Base-by-base conservation (phyloP, 2,797 vertebrate genomes). In the Pterois miles region DNA sequence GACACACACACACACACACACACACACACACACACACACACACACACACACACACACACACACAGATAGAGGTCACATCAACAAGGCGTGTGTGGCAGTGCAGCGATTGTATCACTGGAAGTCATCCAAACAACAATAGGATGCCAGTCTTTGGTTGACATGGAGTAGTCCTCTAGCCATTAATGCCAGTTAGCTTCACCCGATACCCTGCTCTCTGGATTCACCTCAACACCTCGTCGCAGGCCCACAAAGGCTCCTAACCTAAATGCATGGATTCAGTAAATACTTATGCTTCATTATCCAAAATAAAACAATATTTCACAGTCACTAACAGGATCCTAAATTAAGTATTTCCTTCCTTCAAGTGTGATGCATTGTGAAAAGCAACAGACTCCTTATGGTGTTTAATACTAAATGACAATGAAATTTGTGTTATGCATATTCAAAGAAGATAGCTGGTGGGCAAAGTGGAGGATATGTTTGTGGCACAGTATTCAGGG, bases 61-160 rank as follows among this genome's bases (percentile, higher is more conserved):
- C 25, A 65, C 65, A 50, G 52, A 50, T 54, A 71, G 62, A 83
- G 80, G 85, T 86, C 83, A 85, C 63, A 70, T 65, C 38, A 65
- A 81, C 73, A 74, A 80, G 59, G 59, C 60, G 74, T 71, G 76
- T 65, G 54, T 60, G 64, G 23, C 66, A 75, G 36, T 56, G 69
- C 29, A 74, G 43, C 11, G 14, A 74, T 38, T 23, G 40, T 76
- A 65, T 79, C 76, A 59, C 56, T 72, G 82, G 79, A 85, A 54
- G 68, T 53, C 43, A 25, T 80, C 68, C 81, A 88, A 53, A 81
- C 78, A 77, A 66, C 76, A 85, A 74, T 60, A 84, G 81, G 81
- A 87, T 81, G 72, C 81, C 81, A 18, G 22, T 50, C 63, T 85
- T 72, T 86, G 65, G 64, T 81, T 74, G 54, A 87, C 83, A 84